phyloP scores from a whole-genome alignment of 2,888 invertebrate species.

The Hermaeophaga mercurialis region DNA sequence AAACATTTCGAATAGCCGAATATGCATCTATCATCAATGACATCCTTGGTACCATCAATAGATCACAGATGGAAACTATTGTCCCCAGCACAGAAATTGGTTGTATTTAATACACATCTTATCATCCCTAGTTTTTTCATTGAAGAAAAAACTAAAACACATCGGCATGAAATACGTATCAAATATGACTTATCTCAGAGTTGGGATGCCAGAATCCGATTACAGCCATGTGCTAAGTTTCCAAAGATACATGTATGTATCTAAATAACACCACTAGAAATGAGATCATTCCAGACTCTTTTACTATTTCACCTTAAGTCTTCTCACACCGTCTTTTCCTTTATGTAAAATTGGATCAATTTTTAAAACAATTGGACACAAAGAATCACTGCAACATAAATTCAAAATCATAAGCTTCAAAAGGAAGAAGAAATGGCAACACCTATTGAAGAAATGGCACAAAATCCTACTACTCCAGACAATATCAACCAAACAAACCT shows the following conservation, averaged over 20 bases:
- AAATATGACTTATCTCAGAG: constrained; percentile 1
- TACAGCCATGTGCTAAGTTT: not conserved
- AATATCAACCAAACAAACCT: not conserved
- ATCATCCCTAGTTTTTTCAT: not conserved
- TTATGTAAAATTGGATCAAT: not conserved
- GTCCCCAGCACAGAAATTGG: not conserved
- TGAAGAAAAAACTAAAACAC: constrained; percentile 1
- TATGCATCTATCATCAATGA: too few species aligned
- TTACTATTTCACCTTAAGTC: not conserved
- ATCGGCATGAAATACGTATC: not conserved
- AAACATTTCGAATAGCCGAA: too few species aligned
- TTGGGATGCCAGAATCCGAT: not conserved
- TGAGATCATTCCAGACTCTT: not conserved
- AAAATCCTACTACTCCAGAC: not conserved
- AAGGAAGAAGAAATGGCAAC: not conserved
- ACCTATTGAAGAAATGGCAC: not conserved
- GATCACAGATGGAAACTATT: not conserved
- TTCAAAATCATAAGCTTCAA: not conserved
- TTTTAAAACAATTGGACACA: not conserved
- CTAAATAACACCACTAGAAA: not conserved
- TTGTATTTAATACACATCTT: not conserved
- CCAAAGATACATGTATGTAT: not conserved
- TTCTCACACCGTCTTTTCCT: not conserved
- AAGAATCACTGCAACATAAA: not conserved
- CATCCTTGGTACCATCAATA: too few species aligned